These are phyloP conservation scores for Eupithecia inturbata DNA, from an alignment of 2,888 invertebrate genomes.

Conservation along the genomic window DNA sequence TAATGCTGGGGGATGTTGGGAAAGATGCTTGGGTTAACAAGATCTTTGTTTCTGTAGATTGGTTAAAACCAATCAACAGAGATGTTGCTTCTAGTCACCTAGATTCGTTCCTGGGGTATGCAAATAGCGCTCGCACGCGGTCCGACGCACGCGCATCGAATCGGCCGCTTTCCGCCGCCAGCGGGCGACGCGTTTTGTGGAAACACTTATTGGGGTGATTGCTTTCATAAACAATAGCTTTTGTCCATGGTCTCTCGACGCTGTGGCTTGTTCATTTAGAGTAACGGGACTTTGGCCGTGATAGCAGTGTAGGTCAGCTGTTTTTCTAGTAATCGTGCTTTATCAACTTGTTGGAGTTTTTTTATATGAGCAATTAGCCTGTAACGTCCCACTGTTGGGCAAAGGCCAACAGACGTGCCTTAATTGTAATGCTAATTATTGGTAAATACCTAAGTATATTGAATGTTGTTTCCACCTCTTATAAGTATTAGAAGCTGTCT, in stretches of 20 bases:
- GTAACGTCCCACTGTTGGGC: too few species aligned
- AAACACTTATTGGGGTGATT: conserved; percentile 84
- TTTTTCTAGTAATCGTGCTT: conserved; percentile 41
- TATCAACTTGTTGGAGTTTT: conserved; percentile 6
- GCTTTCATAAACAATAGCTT: conserved; percentile 83
- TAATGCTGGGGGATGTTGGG: too few species aligned
- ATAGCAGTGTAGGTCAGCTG: conserved; percentile 59
- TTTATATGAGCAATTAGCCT: not conserved
- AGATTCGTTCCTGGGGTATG: conserved; percentile 55
- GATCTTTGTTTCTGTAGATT: too few species aligned
- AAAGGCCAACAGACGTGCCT: too few species aligned
- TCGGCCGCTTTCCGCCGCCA: conserved; percentile 79
- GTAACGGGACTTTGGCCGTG: conserved; percentile 69
- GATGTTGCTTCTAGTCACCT: not conserved
- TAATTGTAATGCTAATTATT: too few species aligned
- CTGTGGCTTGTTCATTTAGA: conserved; percentile 55
- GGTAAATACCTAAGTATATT: too few species aligned
- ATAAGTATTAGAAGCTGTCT: too few species aligned
- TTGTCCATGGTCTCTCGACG: conserved; percentile 76
- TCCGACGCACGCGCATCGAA: conserved; percentile 81
- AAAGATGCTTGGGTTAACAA: too few species aligned
- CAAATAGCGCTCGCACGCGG: conserved; percentile 69
- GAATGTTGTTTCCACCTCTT: too few species aligned
- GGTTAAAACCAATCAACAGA: too few species aligned
- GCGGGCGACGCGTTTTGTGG: conserved; percentile 76